phyloP scores from a whole-genome alignment of 2,113 vertebrate genomes.

The Emydura subglobosa region DNA sequence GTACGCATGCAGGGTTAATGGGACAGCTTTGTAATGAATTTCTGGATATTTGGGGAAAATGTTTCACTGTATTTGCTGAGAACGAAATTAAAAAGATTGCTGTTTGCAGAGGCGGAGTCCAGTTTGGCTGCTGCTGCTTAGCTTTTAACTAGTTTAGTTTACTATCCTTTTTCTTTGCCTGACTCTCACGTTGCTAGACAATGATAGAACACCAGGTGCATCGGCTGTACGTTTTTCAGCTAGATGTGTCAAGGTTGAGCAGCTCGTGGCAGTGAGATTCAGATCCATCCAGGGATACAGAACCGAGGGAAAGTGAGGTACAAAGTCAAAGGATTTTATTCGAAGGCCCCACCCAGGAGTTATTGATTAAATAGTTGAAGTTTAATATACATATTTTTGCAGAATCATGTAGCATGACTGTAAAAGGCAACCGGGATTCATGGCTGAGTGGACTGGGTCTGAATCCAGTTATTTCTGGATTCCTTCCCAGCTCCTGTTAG shows the following conservation, averaged over 20 bases:
- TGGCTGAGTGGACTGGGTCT: background rate
- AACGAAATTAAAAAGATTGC: conserved; percentile 63
- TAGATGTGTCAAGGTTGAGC: conserved; percentile 19
- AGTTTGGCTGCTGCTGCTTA: background rate
- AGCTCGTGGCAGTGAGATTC: background rate
- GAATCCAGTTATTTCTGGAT: background rate
- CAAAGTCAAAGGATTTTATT: conserved; percentile 31
- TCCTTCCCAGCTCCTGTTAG: background rate
- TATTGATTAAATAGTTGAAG: conserved; percentile 16
- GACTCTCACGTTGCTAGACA: conserved; percentile 29
- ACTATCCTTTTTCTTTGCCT: conserved; percentile 50
- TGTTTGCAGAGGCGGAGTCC: conserved; percentile 8
- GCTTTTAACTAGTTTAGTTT: conserved; percentile 42
- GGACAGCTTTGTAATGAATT: conserved; percentile 34
- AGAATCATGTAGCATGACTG: rapidly evolving
- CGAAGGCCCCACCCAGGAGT: background rate
- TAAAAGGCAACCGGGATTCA: rapidly evolving
- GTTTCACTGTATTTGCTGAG: conserved; percentile 18
- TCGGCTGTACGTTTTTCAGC: conserved; percentile 24
- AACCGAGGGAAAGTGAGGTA: background rate
- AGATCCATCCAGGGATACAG: background rate
- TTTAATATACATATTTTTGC: background rate
- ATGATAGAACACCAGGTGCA: conserved; percentile 37
- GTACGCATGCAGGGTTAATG: background rate
- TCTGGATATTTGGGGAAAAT: conserved; percentile 32